phyloP scores from a whole-genome alignment of 1,140 invertebrate genomes.

The Drosophila grimshawi region DNA sequence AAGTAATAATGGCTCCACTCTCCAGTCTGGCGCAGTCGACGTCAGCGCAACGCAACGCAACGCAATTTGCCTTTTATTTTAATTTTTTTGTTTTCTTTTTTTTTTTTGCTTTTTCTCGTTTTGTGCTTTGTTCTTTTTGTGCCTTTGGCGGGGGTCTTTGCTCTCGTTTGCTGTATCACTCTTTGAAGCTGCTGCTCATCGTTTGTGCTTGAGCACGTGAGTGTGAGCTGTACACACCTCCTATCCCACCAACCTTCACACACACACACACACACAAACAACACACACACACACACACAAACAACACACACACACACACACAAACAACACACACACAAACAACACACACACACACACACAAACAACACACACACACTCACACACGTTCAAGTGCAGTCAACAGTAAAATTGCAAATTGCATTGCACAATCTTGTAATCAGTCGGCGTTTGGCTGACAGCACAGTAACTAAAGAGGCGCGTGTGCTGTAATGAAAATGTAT shows the following conservation, averaged over 20 bases:
- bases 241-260: neutral
- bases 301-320: neutral
- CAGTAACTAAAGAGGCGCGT: neutral
- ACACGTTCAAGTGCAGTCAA: conserved; percentile 16
- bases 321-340: neutral
- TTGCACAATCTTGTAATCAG: conserved; percentile 21
- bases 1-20: conserved; percentile 73
- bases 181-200: conserved; percentile 56
- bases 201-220: conserved; percentile 27
- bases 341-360: conserved; percentile 12
- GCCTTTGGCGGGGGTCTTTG: conserved; percentile 61
- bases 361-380: neutral
- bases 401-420: conserved; percentile 45
- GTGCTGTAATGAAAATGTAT: neutral
- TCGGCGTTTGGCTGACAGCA: conserved; percentile 10
- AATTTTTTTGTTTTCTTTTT: conserved; percentile 34
- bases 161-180: conserved; percentile 78
- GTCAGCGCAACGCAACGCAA: conserved; percentile 29
- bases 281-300: conserved; percentile 12
- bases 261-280: neutral
- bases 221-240: conserved; percentile 4
- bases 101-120: conserved; percentile 28
- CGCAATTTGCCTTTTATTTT: conserved; percentile 32
- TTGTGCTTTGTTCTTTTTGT: conserved; percentile 35
- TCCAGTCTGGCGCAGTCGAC: conserved; percentile 46